These are phyloP conservation scores for Tor tambroides DNA, from an alignment of 2,113 vertebrate genomes.

Conservation along the genomic window DNA sequence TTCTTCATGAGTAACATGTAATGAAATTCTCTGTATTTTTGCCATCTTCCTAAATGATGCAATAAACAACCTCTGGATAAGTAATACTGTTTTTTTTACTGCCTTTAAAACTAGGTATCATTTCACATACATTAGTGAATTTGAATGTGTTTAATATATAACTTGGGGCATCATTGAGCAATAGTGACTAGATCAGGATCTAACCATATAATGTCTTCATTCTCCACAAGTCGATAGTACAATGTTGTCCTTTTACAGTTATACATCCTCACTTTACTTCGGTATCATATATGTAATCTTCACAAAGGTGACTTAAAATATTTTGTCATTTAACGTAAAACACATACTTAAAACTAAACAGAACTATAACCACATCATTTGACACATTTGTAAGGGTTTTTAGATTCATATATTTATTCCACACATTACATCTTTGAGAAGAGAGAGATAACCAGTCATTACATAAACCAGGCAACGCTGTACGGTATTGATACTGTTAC, in stretches of 20 bases:
- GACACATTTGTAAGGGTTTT: neutral
- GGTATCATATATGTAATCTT: neutral
- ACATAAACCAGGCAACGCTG: neutral
- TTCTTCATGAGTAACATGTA: neutral
- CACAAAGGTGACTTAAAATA: neutral
- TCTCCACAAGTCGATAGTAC: neutral
- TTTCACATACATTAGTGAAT: neutral
- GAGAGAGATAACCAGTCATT: neutral
- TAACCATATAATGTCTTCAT: neutral
- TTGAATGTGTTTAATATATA: neutral
- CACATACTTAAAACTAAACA: neutral
- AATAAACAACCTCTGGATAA: neutral
- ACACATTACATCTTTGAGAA: neutral
- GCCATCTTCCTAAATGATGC: neutral
- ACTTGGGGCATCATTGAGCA: neutral
- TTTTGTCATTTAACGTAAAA: neutral
- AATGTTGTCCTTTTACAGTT: too few relatives aligned
- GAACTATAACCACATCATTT: neutral
- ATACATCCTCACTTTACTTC: too few relatives aligned
- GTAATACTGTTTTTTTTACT: neutral
- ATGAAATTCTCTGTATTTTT: neutral
- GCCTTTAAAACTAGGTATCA: neutral
- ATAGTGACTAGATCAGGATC: neutral
- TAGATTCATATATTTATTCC: neutral
- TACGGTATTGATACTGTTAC: neutral